Percentiles rank a stretch among this genome's conserved stretches.
These are phyloP conservation scores for Synanthedon myopaeformis DNA, from an alignment of 2,888 invertebrate genomes.

Conservation along the genomic window DNA sequence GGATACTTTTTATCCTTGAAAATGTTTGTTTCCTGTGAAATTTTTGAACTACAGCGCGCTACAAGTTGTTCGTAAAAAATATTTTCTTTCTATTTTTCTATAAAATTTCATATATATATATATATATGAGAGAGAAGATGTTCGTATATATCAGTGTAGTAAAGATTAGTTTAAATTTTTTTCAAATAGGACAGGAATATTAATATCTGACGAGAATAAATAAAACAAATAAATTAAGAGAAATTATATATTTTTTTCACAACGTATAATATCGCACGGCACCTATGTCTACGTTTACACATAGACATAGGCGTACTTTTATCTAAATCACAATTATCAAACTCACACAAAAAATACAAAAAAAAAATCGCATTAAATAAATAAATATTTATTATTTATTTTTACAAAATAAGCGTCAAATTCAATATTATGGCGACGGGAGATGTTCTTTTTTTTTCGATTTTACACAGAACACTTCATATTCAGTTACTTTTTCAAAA, in stretches of 20 bases:
- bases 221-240: constrained; percentile 38
- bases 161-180: too few relatives aligned
- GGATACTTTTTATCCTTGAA: too few relatives aligned
- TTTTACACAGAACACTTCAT: neutral
- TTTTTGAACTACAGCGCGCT: too few relatives aligned
- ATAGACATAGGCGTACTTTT: constrained; percentile 23
- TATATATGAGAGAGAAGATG: too few relatives aligned
- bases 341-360: constrained; percentile 22
- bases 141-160: too few relatives aligned
- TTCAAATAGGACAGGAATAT: too few relatives aligned
- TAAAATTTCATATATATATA: too few relatives aligned
- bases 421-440: neutral
- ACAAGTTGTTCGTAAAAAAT: too few relatives aligned
- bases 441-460: neutral
- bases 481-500: too few relatives aligned
- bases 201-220: constrained; percentile 7
- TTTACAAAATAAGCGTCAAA: constrained; percentile 25
- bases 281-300: constrained; percentile 27
- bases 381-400: constrained; percentile 40
- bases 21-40: too few relatives aligned
- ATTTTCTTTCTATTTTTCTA: too few relatives aligned
- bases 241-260: constrained; percentile 63
- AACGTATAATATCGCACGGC: constrained; percentile 39
- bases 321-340: constrained; percentile 27
- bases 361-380: constrained; percentile 26